Percentiles rank a stretch among this genome's conserved stretches.
Conservation (phyloP, 2,797 vertebrate species). For the Falco cherrug region DNA sequence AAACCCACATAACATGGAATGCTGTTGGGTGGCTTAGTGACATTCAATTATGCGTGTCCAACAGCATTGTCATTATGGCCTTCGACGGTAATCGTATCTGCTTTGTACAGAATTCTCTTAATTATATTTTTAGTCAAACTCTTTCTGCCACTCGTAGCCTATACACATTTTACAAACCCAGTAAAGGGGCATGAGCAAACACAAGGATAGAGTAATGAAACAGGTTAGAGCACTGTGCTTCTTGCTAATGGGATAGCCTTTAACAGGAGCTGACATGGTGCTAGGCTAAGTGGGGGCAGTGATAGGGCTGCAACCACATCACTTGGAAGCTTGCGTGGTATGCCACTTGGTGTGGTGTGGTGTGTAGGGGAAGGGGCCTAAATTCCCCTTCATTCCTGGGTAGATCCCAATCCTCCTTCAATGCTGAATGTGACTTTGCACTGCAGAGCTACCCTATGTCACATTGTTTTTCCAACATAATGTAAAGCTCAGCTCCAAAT, state of each 20-base stretch:
- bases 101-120: not conserved
- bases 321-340: not conserved
- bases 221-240: not conserved
- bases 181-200: not conserved
- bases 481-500: not conserved
- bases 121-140: not conserved
- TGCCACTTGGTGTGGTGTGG: not conserved
- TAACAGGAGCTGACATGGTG: not conserved
- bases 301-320: not conserved
- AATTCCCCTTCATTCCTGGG: not conserved
- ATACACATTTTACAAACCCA: not conserved
- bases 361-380: not conserved
- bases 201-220: not conserved
- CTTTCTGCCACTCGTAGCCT: not conserved
- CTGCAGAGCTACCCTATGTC: not conserved
- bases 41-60: not conserved
- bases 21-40: not conserved
- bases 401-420: not conserved
- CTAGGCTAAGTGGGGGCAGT: not conserved
- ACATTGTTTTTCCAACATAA: not conserved
- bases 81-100: not conserved
- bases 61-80: not conserved
- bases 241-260: not conserved
- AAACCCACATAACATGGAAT: not conserved
- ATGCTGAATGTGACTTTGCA: not conserved